A percentile compares a stretch with the other conserved stretches of the same genome.
phyloP scores from a whole-genome alignment of 1,140 invertebrate species.

The Macrostomum lignano region DNA sequence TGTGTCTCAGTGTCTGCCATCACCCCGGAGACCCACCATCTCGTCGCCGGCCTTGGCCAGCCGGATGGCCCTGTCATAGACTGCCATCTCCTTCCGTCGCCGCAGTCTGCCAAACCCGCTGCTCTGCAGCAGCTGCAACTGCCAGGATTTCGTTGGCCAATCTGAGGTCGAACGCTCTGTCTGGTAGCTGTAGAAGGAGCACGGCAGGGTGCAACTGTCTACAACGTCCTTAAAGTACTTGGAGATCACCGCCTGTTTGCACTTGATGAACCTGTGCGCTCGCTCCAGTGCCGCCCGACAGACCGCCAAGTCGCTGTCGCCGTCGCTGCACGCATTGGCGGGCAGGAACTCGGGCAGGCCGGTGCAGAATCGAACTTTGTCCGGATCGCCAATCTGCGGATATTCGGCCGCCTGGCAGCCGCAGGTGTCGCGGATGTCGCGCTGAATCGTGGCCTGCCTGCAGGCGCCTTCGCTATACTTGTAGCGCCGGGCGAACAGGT shows the following conservation, averaged over 20 bases:
- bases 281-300: neutral
- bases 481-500: neutral
- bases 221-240: neutral
- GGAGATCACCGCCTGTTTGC: neutral
- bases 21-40: too few species aligned
- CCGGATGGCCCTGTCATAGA: too few species aligned
- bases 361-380: neutral
- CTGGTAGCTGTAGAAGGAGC: conserved; percentile 4
- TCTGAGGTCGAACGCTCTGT: conserved; percentile 4
- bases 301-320: neutral
- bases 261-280: neutral
- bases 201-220: conserved; percentile 5
- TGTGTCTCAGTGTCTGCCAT: too few species aligned
- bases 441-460: conserved; percentile 2
- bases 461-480: conserved; percentile 1
- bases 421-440: neutral
- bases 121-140: neutral
- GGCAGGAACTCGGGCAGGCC: neutral
- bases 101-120: too few species aligned
- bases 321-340: neutral
- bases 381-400: neutral
- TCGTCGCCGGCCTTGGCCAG: too few species aligned
- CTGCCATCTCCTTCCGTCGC: too few species aligned
- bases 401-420: neutral
- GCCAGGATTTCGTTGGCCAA: conserved; percentile 6